Evolutionary conservation across 2,888 invertebrate genomes (phyloP), one percentile per base, ranked within the genome.

Genomic region (Chymomyza amoena): DNA sequence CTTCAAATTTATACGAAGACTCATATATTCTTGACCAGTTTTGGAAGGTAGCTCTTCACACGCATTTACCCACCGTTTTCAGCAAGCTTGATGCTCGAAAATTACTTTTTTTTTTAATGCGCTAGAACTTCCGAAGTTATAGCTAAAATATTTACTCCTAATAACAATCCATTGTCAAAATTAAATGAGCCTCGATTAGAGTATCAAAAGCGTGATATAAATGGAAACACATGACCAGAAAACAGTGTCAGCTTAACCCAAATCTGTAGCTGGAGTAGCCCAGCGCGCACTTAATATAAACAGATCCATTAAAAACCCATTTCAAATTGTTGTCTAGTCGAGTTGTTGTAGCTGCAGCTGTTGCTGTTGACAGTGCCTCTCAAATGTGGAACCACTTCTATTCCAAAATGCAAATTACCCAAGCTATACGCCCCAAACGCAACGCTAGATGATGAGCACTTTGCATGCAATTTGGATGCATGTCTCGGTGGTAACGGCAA

Each of bases 341-440:
- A 56, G 45, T 25, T 13, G 45, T 45, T 45, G 39, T 7, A 13
- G 39, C 13, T 45, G 39, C 13, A 15, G 51, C 16, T 52, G 61
- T 72, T 10, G 61, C 86, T 79, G 81, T 82, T 82, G 86, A 83
- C 82, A 83, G 83, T 79, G 82, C 85, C 83, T 72, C 83, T 72
- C 70, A 74, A 64, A 78, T 78, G 69, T 15, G 20, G 16, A 7
- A 54, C n/a, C 20, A n/a, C 54, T n/a, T n/a, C n/a, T 54, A 54
- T 20, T 28, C 28, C 13, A 25, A 81, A 83, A 83, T 83, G 84
- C 75, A 86, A 78, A 79, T 78, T 78, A 74, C 74, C 64, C 36
- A 4, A 63, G 54, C 39, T 18, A 54, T 13, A 51, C 62, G 54
- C 70, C 69, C 80, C 67, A 59, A 57, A 20, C 72, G 28, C 50